phyloP scores from a whole-genome alignment of 2,113 vertebrate genomes.

The Tenebrosternarchus preto region DNA sequence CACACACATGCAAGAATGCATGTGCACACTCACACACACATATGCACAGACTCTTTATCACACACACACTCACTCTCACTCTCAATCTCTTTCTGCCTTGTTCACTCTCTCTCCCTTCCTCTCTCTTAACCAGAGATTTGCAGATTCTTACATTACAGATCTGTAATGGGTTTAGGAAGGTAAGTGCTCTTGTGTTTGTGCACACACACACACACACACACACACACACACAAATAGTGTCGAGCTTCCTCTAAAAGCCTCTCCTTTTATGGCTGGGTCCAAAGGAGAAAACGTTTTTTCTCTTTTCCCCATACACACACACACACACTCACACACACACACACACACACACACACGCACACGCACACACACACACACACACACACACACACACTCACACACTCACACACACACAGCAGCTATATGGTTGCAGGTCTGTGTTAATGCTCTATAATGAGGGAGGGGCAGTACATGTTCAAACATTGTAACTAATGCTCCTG shows the following conservation, averaged over 20 bases:
- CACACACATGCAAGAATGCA: too few relatives aligned
- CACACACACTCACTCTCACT: too few relatives aligned
- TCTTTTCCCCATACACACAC: not conserved
- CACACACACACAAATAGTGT: slow-evolving; percentile 29
- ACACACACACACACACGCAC: not conserved
- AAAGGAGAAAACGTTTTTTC: too few relatives aligned
- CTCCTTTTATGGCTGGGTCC: slow-evolving; percentile 19
- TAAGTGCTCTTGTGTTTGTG: slow-evolving; percentile 13
- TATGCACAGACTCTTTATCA: too few relatives aligned
- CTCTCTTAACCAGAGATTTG: slow-evolving; percentile 19
- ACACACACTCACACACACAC: not conserved
- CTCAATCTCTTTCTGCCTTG: not conserved
- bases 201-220: slow-evolving; percentile 32
- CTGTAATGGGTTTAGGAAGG: slow-evolving; percentile 29
- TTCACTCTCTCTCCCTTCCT: not conserved
- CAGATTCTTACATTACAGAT: slow-evolving; percentile 30
- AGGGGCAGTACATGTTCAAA: not conserved
- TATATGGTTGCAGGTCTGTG: not conserved
- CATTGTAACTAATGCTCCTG: not conserved
- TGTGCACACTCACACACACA: too few relatives aligned
- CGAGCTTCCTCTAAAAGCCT: slow-evolving; percentile 32
- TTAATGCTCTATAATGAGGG: not conserved
- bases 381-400: not conserved
- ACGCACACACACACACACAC: not conserved
- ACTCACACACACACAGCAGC: slow-evolving; percentile 10